Evolutionary conservation across 2,113 vertebrate genomes (phyloP).

Genomic region (Clupea harengus): DNA sequence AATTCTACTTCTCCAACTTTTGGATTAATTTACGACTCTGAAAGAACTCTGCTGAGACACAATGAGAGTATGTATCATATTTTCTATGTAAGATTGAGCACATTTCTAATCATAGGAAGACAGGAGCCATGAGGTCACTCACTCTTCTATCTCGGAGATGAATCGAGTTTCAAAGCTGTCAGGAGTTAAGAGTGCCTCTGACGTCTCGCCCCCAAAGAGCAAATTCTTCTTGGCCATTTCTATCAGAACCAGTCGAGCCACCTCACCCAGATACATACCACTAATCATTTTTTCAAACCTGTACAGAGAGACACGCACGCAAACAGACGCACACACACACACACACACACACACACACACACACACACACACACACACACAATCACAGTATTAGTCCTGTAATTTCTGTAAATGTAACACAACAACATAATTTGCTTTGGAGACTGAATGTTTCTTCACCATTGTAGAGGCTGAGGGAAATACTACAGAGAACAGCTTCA

Average conservation of each 20-base stretch:
- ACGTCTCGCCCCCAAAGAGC: constrained; percentile 63
- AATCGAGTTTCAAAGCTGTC: constrained; percentile 64
- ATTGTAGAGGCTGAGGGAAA: too few relatives aligned
- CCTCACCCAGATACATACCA: constrained; percentile 79
- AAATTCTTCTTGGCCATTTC: constrained; percentile 61
- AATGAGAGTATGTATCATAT: too few relatives aligned
- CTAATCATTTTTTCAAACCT: constrained; percentile 91
- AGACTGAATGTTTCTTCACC: too few relatives aligned
- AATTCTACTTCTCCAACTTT: too few relatives aligned
- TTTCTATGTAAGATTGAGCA: not conserved
- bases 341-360: constrained; percentile 11
- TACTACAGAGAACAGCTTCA: too few relatives aligned
- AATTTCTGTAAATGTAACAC: too few relatives aligned
- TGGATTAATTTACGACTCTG: too few relatives aligned
- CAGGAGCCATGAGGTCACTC: not conserved
- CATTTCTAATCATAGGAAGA: too few relatives aligned
- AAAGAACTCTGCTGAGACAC: too few relatives aligned
- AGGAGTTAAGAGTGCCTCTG: constrained; percentile 47
- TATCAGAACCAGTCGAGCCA: constrained; percentile 67
- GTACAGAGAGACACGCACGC: rapidly evolving
- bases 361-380: not conserved
- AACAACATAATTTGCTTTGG: too few relatives aligned
- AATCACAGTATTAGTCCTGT: too few relatives aligned
- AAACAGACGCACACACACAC: not conserved
- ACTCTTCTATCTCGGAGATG: constrained; percentile 76